Conservation (phyloP, 2,888 invertebrate genomes). For the Seira sanloemensis region DNA sequence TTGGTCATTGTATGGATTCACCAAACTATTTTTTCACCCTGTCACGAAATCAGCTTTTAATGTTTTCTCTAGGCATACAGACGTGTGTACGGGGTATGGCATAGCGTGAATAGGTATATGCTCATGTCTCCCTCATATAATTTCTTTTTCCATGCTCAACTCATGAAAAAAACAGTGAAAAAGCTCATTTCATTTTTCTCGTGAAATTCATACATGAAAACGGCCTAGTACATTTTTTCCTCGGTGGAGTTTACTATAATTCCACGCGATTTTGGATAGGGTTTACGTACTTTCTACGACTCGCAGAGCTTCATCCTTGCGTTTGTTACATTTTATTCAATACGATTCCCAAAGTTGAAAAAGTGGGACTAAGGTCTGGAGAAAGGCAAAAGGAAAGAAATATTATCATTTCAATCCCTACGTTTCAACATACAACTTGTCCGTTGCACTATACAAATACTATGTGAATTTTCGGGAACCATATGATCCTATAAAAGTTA, state of each 20-base stretch:
- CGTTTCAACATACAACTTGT: neutral
- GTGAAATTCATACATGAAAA: neutral
- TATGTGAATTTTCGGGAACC: neutral
- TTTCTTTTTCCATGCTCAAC: slow-evolving; percentile 8
- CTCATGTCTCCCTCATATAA: neutral
- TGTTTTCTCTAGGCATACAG: neutral
- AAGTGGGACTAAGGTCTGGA: slow-evolving; percentile 60
- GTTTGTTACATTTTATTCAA: neutral
- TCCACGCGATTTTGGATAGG: neutral
- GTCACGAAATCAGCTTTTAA: slow-evolving; percentile 13
- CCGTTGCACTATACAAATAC: neutral
- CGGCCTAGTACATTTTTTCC: too few species aligned
- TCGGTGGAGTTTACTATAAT: neutral
- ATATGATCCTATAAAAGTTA: slow-evolving; percentile 14
- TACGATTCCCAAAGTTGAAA: slow-evolving; percentile 20
- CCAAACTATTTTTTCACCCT: slow-evolving; percentile 1
- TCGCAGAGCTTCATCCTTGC: neutral
- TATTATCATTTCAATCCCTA: neutral
- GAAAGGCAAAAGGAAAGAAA: slow-evolving; percentile 31
- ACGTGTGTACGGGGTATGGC: neutral
- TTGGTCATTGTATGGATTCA: neutral
- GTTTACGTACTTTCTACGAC: neutral
- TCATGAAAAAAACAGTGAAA: slow-evolving; percentile 49
- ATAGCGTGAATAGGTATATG: neutral
- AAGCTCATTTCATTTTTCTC: slow-evolving; percentile 44